A percentile compares a stretch with the other conserved stretches of the same genome.
Evolutionary conservation across 2,113 vertebrate species (phyloP).

Genomic region (Otus sunia): DNA sequence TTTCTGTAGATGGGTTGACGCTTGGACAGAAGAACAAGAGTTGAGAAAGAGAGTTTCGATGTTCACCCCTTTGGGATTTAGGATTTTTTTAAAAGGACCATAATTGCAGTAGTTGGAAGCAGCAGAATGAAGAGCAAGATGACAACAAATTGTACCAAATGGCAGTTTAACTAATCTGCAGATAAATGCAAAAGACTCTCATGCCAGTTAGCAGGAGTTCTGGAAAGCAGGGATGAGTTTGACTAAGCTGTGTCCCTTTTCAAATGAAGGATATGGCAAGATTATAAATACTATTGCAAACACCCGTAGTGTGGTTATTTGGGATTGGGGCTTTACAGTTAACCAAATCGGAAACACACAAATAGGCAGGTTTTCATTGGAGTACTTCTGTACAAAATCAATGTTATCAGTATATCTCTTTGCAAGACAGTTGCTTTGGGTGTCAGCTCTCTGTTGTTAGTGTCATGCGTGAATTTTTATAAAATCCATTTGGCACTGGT

Average conservation of each 20-base stretch:
- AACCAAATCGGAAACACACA: background rate
- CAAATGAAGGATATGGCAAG: background rate
- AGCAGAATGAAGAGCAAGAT: background rate
- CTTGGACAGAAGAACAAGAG: background rate
- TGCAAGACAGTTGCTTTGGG: background rate
- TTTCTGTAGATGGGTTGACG: background rate
- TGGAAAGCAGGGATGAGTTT: background rate
- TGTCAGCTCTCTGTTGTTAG: background rate
- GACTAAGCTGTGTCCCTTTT: background rate
- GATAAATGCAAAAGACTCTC: background rate
- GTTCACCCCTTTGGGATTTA: background rate
- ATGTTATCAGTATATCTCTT: background rate
- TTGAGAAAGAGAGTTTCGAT: background rate
- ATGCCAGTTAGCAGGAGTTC: background rate
- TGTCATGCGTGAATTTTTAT: background rate
- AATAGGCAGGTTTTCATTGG: background rate
- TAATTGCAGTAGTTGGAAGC: background rate
- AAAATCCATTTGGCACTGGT: background rate
- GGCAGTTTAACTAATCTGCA: background rate
- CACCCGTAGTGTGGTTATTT: background rate
- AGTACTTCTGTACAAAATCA: background rate
- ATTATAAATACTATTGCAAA: background rate
- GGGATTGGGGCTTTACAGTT: background rate
- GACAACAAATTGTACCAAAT: background rate
- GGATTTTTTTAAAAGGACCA: background rate